Conservation (phyloP, 2,888 invertebrate genomes). For the Eupeodes luniger region DNA sequence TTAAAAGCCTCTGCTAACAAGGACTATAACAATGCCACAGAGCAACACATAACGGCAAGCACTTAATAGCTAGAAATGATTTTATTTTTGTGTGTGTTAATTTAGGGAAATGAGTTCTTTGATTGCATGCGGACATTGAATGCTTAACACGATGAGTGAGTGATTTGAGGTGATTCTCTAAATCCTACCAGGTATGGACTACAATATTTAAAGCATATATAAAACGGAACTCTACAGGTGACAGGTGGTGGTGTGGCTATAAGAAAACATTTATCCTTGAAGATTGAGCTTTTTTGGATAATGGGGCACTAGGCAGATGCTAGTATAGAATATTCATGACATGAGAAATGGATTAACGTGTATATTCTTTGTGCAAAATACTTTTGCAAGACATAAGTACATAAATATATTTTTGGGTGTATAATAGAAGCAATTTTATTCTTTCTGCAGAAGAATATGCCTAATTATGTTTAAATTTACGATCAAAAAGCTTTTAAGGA, state of each 20-base stretch:
- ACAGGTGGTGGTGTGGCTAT: background rate
- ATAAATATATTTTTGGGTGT: background rate
- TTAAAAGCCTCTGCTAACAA: conserved; percentile 36
- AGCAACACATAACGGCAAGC: conserved; percentile 15
- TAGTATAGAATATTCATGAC: background rate
- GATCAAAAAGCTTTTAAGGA: background rate
- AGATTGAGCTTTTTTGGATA: conserved; percentile 24
- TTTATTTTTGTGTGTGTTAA: conserved; percentile 37
- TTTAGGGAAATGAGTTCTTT: conserved; percentile 47
- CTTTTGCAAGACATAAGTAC: background rate
- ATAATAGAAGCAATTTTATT: background rate
- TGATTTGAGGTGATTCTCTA: conserved; percentile 54
- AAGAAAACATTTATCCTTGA: conserved; percentile 23
- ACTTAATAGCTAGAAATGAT: conserved; percentile 54
- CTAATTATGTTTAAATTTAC: background rate
- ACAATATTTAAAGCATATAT: conserved; percentile 23
- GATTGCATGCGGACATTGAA: conserved; percentile 46
- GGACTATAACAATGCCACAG: conserved; percentile 27
- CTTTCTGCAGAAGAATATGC: background rate
- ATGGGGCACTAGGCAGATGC: background rate
- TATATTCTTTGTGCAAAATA: background rate
- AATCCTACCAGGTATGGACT: conserved; percentile 27
- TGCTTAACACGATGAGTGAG: conserved; percentile 59
- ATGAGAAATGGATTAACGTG: background rate
- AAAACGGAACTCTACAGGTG: conserved; percentile 16